These are phyloP conservation scores for Acleris cristana DNA, from an alignment of 2,888 invertebrate species.

Conservation along the genomic window DNA sequence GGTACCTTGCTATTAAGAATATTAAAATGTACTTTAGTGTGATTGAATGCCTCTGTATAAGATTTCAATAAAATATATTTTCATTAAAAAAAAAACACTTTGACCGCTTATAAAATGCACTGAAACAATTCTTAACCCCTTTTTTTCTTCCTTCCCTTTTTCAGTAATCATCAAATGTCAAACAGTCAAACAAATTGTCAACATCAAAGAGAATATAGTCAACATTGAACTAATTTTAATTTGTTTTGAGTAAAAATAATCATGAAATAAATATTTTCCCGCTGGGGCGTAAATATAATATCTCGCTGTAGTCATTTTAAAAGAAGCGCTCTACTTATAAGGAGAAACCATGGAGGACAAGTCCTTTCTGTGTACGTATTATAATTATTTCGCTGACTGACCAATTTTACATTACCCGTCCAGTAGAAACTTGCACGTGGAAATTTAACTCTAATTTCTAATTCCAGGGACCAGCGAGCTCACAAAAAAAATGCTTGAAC, in stretches of 20 bases:
- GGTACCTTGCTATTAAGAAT: too few relatives aligned
- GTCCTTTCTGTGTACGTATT: constrained; percentile 65
- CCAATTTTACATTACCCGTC: not conserved
- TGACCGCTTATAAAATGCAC: too few relatives aligned
- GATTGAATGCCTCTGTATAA: too few relatives aligned
- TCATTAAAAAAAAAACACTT: too few relatives aligned
- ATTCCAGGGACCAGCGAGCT: constrained; percentile 71
- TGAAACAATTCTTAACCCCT: too few relatives aligned
- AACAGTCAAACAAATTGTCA: too few relatives aligned
- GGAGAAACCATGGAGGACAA: constrained; percentile 62
- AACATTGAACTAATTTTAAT: too few relatives aligned
- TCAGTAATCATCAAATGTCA: too few relatives aligned
- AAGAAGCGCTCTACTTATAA: not conserved
- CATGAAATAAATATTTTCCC: not conserved
- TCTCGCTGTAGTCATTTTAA: not conserved
- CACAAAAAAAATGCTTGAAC: constrained; percentile 65
- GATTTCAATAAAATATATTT: too few relatives aligned
- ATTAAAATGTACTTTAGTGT: too few relatives aligned
- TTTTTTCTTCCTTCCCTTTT: too few relatives aligned
- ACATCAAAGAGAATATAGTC: too few relatives aligned
- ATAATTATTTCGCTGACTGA: not conserved
- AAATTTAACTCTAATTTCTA: not conserved
- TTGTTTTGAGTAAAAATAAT: not conserved
- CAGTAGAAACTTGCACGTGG: not conserved
- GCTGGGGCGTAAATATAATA: not conserved